These are phyloP conservation scores for Centropus unirufus DNA, from an alignment of 2,113 vertebrate species.

Conservation along the genomic window DNA sequence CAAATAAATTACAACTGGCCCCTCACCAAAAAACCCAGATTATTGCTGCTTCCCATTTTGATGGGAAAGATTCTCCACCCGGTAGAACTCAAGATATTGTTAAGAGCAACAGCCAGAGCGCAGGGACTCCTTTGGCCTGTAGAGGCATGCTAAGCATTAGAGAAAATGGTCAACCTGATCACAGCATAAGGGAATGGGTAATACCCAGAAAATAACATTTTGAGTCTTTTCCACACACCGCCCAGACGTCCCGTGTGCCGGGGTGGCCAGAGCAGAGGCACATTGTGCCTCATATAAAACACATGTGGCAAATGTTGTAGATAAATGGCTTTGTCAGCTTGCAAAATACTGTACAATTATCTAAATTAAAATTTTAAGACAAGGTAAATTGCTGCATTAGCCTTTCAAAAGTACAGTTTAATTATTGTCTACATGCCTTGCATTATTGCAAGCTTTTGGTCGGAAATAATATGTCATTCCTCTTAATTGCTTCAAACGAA, in stretches of 20 bases:
- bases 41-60: not conserved
- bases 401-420: constrained; percentile 61
- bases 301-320: not conserved
- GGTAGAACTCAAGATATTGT: not conserved
- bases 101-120: not conserved
- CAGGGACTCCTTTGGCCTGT: not conserved
- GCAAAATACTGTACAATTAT: constrained; percentile 12
- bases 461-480: constrained; percentile 17
- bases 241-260: not conserved
- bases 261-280: not conserved
- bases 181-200: not conserved
- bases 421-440: constrained; percentile 52
- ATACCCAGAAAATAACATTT: not conserved
- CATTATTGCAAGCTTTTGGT: constrained; percentile 31
- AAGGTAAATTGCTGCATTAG: constrained; percentile 48
- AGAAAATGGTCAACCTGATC: not conserved
- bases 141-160: not conserved
- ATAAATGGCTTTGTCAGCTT: constrained; percentile 22
- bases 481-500: constrained; percentile 33
- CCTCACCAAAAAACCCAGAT: not conserved
- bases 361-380: constrained; percentile 50
- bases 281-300: not conserved
- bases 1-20: not conserved
- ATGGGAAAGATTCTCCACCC: not conserved
- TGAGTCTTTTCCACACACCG: not conserved